Evolutionary conservation across 2,113 vertebrate species (phyloP).

Genomic region (Hassar affinis): DNA sequence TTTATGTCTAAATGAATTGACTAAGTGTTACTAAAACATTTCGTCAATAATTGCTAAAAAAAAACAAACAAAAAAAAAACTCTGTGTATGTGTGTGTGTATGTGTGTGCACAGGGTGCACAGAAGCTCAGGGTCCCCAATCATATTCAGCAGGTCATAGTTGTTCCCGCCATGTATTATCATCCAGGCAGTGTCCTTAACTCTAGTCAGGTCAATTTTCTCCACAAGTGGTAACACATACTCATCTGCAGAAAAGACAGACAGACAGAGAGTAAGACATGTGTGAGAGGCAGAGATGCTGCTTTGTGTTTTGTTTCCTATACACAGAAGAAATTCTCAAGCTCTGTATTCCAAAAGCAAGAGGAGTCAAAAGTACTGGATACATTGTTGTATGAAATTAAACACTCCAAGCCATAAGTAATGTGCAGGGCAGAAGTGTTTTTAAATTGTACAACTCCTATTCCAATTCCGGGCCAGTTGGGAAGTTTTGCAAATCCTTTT

Average conservation of each 20-base stretch:
- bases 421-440: background rate
- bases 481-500: too few relatives aligned
- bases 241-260: background rate
- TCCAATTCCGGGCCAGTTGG: too few relatives aligned
- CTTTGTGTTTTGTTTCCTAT: background rate
- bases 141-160: background rate
- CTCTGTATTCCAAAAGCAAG: background rate
- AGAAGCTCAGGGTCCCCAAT: background rate
- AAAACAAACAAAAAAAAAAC: too few relatives aligned
- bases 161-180: background rate
- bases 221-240: background rate
- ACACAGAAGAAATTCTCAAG: too few relatives aligned
- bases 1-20: too few relatives aligned
- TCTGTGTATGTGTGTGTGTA: background rate
- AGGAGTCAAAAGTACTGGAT: too few relatives aligned
- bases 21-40: too few relatives aligned
- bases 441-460: too few relatives aligned
- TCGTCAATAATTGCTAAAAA: too few relatives aligned
- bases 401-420: background rate
- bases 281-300: background rate
- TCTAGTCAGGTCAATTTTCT: background rate
- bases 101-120: background rate
- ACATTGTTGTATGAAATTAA: background rate
- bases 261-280: background rate
- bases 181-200: background rate